Evolutionary conservation across 2,888 invertebrate species (phyloP).

Genomic region (Coenonympha arcania): DNA sequence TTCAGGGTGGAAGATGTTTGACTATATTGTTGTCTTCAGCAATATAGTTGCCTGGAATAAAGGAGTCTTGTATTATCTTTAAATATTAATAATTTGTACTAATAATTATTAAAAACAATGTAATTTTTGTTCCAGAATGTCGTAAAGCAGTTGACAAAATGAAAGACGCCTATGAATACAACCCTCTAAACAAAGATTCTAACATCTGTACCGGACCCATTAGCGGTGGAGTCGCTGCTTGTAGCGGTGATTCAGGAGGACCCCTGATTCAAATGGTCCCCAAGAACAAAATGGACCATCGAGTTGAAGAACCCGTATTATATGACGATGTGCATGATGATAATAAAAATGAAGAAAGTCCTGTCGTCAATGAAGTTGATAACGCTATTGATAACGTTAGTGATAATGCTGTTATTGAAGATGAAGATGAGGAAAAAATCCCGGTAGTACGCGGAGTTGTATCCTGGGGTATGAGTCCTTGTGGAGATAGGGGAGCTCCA

Average conservation of each 20-base stretch:
- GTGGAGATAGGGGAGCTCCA: slow-evolving; percentile 66
- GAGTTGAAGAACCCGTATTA: slow-evolving; percentile 18
- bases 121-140: slow-evolving; percentile 49
- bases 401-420: slow-evolving; percentile 8
- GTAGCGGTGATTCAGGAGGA: slow-evolving; percentile 74
- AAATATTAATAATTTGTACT: background rate
- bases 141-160: slow-evolving; percentile 50
- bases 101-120: background rate
- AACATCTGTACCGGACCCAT: slow-evolving; percentile 73
- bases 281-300: slow-evolving; percentile 20
- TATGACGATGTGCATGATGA: slow-evolving; percentile 25
- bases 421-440: slow-evolving; percentile 29
- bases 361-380: no score
- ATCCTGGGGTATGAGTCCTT: slow-evolving; percentile 73
- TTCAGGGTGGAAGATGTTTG: no score
- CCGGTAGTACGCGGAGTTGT: slow-evolving; percentile 68
- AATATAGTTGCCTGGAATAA: no score
- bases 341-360: no score
- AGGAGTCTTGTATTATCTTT: no score
- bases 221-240: slow-evolving; percentile 65
- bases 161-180: slow-evolving; percentile 46
- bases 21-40: no score
- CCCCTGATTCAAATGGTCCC: slow-evolving; percentile 54
- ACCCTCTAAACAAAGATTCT: slow-evolving; percentile 55
- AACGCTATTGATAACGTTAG: no score